Conservation (phyloP, 2,113 vertebrate species). For the Piaya cayana region DNA sequence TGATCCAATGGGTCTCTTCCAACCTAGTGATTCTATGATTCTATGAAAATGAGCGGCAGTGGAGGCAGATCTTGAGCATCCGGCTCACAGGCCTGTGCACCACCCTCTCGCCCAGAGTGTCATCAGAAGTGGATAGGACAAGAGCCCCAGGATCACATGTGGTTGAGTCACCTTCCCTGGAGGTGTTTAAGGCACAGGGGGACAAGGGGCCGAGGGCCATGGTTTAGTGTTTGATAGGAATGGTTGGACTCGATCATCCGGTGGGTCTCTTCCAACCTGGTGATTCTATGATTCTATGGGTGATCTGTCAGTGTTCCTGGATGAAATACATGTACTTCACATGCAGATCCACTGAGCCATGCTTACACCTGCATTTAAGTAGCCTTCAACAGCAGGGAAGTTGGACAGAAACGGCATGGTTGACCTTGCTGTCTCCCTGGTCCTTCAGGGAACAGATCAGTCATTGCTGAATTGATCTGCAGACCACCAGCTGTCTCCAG, state of each 20-base stretch:
- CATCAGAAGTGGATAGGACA: background rate
- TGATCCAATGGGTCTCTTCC: no score
- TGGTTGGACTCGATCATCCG: no score
- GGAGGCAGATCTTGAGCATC: background rate
- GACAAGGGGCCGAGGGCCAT: no score
- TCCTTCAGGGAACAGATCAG: slow-evolving; percentile 7
- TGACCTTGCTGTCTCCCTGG: background rate
- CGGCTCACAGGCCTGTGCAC: background rate
- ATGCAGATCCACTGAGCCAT: background rate
- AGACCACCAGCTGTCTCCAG: background rate
- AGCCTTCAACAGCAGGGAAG: background rate
- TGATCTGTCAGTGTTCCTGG: background rate
- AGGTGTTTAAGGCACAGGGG: no score
- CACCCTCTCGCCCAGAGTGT: background rate
- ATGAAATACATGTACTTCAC: background rate
- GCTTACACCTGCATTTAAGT: background rate
- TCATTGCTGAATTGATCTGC: background rate
- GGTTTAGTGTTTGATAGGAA: no score
- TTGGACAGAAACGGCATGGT: background rate
- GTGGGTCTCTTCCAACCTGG: no score
- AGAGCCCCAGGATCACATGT: background rate
- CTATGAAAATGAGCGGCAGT: background rate
- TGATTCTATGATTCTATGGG: no score
- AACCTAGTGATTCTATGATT: no score
- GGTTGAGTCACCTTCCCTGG: no score